Base-by-base conservation (phyloP, 2,113 vertebrate species). In the Echinops telfairi region DNA sequence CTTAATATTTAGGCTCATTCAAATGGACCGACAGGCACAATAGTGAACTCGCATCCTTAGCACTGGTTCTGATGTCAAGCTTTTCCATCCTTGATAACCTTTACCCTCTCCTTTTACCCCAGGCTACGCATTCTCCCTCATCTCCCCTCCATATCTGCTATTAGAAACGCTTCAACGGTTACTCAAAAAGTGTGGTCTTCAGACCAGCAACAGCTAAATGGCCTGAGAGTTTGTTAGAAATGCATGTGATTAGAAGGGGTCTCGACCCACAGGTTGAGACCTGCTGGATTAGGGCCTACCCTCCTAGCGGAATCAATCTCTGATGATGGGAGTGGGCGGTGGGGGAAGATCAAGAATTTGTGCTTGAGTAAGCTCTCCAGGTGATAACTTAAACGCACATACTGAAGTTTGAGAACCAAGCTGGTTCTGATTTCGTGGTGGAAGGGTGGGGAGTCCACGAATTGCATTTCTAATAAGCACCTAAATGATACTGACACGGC, bases 211-310 rank as follows among this genome's bases (percentile, higher is more conserved):
- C 33, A 62, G 11, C 6, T 70, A 22, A 5, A 14, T 43, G 9
- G 33, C 17, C 76, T 60, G 40, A 87, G 40, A 82, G 43, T 23
- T 68, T 60, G 19, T 77, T 75, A 81, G 92, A 91, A 96, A 91
- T 38, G 25, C n/a, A 33, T 25, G 38, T 47, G 66, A 82, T 47
- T 31, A 53, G 47, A 53, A 53, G 47, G 47, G 47, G 47, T 53
- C 47, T 10, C 47, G 47, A 9, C 47, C 47, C 47, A 53, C 10
- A 6, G 47, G 6, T 53, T 10, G 47, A 53, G 47, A 53, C 5
- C 47, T 9, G 47, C 47, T 14, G 47, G 47, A 53, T 53, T 53
- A 64, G 29, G 20, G 0, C 33, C n/a, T 15, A 86, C 33, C 31
- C 12, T 3, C 19, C 36, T 75, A 77, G 47, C 25, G 47, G 53